Conservation (phyloP, 2,113 vertebrate genomes). For the Hippolais icterina region DNA sequence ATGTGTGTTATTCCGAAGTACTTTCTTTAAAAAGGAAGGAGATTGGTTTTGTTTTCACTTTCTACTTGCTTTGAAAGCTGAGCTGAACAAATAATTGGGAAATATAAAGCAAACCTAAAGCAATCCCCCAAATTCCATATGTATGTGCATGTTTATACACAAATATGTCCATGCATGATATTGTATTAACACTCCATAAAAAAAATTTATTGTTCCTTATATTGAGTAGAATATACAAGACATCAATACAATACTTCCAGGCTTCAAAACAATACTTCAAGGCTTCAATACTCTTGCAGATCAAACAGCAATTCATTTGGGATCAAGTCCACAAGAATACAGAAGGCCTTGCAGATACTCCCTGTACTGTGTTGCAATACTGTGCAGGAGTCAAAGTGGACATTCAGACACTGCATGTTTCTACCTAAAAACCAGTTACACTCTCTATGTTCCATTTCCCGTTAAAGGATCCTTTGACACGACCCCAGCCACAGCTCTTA, state of each 20-base stretch:
- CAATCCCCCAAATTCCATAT: background rate
- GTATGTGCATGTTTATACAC: background rate
- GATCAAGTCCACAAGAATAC: background rate
- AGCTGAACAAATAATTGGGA: background rate
- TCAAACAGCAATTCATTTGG: background rate
- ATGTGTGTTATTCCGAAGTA: background rate
- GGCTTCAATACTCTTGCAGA: background rate
- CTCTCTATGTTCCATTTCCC: background rate
- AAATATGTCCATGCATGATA: accelerated
- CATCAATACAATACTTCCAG: background rate
- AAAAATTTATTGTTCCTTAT: background rate
- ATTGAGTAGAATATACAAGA: background rate
- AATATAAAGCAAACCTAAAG: background rate
- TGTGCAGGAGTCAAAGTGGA: accelerated
- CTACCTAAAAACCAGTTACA: background rate
- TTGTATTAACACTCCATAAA: background rate
- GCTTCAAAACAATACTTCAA: background rate
- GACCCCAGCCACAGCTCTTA: background rate
- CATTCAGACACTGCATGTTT: accelerated
- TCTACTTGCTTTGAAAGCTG: background rate
- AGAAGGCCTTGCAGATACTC: background rate
- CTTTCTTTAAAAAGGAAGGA: background rate
- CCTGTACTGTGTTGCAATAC: accelerated
- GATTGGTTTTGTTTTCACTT: background rate
- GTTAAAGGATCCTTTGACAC: background rate